Conservation (phyloP, 2,797 vertebrate genomes). For the Thaleichthys pacificus region DNA sequence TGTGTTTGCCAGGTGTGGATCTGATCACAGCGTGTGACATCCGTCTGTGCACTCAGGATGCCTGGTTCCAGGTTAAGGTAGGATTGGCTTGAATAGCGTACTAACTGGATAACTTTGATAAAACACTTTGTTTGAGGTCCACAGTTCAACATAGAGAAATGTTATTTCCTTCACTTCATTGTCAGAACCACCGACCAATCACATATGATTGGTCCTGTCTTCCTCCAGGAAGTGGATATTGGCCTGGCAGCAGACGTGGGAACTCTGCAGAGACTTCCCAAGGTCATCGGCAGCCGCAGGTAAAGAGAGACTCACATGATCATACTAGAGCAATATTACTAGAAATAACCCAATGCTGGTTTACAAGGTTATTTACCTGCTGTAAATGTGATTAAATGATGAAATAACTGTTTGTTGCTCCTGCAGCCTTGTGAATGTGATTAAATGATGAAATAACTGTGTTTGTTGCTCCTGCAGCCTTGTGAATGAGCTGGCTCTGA, state of each 20-base stretch:
- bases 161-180: not conserved
- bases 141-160: not conserved
- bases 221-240: constrained; percentile 83
- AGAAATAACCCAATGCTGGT: not conserved
- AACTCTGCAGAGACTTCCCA: constrained; percentile 86
- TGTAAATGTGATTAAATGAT: too few relatives aligned
- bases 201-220: not conserved
- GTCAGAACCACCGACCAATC: not conserved
- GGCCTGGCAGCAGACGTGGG: constrained; percentile 89
- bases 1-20: constrained; percentile 77
- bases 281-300: constrained; percentile 85
- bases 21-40: constrained; percentile 89
- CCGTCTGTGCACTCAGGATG: constrained; percentile 85
- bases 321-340: not conserved
- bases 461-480: constrained; percentile 67
- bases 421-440: constrained; percentile 81
- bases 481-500: constrained; percentile 87
- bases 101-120: not conserved
- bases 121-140: not conserved
- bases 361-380: too few relatives aligned
- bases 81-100: not conserved
- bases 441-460: too few relatives aligned
- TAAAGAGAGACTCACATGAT: constrained; percentile 43
- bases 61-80: constrained; percentile 91
- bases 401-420: too few relatives aligned